These are phyloP conservation scores for Crotalus helleri DNA, from an alignment of 2,113 vertebrate species.

Conservation along the genomic window DNA sequence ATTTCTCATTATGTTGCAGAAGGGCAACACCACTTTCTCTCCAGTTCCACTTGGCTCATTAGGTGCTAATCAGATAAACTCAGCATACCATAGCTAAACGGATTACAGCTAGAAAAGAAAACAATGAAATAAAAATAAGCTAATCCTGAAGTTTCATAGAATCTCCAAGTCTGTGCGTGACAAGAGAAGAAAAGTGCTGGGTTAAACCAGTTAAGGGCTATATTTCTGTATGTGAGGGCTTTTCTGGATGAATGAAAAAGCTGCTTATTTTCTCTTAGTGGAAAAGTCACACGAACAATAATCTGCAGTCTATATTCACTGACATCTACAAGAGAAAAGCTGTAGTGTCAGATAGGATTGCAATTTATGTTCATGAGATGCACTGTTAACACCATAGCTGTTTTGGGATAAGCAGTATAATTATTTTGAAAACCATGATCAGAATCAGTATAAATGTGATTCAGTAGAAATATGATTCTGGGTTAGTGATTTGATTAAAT, in stretches of 20 bases:
- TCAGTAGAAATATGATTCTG: not conserved
- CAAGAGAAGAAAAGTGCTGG: slow-evolving; percentile 63
- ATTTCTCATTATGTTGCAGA: slow-evolving; percentile 55
- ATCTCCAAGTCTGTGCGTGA: slow-evolving; percentile 71
- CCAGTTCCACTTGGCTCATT: slow-evolving; percentile 59
- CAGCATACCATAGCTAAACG: slow-evolving; percentile 68
- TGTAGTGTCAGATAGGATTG: not conserved
- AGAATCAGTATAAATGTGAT: not conserved
- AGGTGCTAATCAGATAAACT: slow-evolving; percentile 74
- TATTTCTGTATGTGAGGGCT: slow-evolving; percentile 48
- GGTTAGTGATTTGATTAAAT: not conserved
- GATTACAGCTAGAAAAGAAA: slow-evolving; percentile 67
- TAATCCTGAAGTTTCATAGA: slow-evolving; percentile 64
- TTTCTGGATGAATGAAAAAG: slow-evolving; percentile 14
- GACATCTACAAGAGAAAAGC: not conserved
- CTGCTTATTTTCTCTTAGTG: slow-evolving; percentile 23
- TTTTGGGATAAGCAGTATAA: not conserved
- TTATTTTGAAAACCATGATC: not conserved
- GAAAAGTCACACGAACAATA: slow-evolving; percentile 17
- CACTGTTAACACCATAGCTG: not conserved
- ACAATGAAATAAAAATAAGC: slow-evolving; percentile 68
- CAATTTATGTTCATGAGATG: not conserved
- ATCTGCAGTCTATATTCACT: not conserved
- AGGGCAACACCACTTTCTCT: slow-evolving; percentile 44
- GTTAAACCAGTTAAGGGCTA: slow-evolving; percentile 63